Conservation (phyloP, 1,140 invertebrate species). For the Akabosia matsudoensis region DNA sequence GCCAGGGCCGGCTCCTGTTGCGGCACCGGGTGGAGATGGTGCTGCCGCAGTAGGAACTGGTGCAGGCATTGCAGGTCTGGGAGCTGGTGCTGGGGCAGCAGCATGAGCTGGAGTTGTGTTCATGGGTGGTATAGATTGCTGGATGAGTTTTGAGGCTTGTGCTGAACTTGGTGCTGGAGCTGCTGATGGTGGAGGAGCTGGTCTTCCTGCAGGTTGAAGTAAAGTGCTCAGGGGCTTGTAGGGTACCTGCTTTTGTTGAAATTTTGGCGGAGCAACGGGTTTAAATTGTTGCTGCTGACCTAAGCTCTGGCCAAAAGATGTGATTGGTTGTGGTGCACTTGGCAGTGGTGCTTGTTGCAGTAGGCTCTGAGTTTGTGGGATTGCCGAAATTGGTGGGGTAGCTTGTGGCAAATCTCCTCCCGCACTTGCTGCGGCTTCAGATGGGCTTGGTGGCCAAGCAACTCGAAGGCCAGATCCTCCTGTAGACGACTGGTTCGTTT, state of each 20-base stretch:
- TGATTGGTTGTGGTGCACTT: conserved; percentile 18
- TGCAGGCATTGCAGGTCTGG: too few species aligned
- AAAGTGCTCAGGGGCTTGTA: conserved; percentile 41
- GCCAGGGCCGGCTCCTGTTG: conserved; percentile 36
- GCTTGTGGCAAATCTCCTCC: neutral
- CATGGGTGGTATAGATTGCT: conserved; percentile 45
- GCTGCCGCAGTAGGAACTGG: conserved; percentile 37
- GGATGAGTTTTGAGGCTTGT: neutral
- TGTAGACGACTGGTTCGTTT: neutral
- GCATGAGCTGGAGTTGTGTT: conserved; percentile 47
- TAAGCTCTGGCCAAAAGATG: conserved; percentile 13
- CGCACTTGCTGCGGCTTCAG: neutral
- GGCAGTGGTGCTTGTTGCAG: conserved; percentile 11
- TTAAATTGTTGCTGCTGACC: conserved; percentile 32
- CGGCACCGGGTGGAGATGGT: conserved; percentile 38
- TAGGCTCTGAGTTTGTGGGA: neutral
- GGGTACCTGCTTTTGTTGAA: conserved; percentile 32
- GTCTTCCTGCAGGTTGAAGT: conserved; percentile 28
- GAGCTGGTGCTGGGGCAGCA: conserved; percentile 26
- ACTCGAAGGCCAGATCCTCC: neutral
- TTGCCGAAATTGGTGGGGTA: neutral
- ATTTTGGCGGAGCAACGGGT: conserved; percentile 33
- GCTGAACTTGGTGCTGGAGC: neutral
- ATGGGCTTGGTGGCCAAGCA: neutral
- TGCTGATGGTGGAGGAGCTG: neutral